Evolutionary conservation across 2,113 vertebrate species (phyloP).

Genomic region (Athene noctua): DNA sequence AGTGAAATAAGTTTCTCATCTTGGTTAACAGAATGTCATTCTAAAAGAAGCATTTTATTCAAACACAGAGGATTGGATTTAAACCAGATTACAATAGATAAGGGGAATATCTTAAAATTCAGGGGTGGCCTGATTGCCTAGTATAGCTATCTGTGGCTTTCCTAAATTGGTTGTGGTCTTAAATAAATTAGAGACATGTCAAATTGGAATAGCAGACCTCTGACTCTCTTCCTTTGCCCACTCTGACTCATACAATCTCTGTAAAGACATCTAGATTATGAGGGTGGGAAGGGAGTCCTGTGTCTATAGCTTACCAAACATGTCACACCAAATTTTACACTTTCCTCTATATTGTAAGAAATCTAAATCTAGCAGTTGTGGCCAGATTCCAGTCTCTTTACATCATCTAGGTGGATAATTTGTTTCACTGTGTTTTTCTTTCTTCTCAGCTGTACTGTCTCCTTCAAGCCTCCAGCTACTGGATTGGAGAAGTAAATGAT

Average conservation of each 20-base stretch:
- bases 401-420: constrained; percentile 59
- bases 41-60: not conserved
- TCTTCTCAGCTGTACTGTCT: constrained; percentile 39
- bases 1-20: not conserved
- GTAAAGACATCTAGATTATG: not conserved
- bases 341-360: not conserved
- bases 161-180: not conserved
- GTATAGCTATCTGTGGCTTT: not conserved
- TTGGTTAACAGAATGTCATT: not conserved
- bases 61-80: not conserved
- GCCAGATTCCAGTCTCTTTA: constrained; percentile 49
- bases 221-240: constrained; percentile 14
- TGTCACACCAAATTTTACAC: constrained; percentile 47
- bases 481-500: constrained; percentile 37
- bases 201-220: not conserved
- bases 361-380: not conserved
- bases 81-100: not conserved
- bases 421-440: constrained; percentile 47
- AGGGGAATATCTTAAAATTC: not conserved
- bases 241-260: not conserved
- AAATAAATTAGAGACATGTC: constrained; percentile 5
- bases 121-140: not conserved
- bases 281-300: not conserved
- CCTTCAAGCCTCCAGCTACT: constrained; percentile 62
- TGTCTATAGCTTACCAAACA: not conserved